Percentiles rank a stretch among this genome's conserved stretches.
Conservation (phyloP, 1,140 invertebrate genomes). For the Tribolium madens region DNA sequence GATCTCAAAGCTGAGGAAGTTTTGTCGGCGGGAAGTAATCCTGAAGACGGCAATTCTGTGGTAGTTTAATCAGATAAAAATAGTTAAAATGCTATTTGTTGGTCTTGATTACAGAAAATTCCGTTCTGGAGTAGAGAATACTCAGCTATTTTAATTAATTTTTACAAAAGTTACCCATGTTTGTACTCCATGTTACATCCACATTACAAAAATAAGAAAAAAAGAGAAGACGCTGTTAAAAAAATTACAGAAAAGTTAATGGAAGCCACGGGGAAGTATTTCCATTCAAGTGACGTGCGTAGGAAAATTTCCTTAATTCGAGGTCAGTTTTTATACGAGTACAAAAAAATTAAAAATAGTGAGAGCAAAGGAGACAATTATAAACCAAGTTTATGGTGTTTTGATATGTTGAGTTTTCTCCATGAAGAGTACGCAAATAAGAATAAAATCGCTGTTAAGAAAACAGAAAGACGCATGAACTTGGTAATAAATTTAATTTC, state of each 20-base stretch:
- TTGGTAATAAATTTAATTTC: background rate
- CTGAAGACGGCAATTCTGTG: background rate
- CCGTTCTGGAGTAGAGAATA: conserved; percentile 49
- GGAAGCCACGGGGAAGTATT: conserved; percentile 47
- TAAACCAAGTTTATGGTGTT: conserved; percentile 49
- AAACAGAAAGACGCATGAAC: background rate
- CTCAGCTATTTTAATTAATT: conserved; percentile 45
- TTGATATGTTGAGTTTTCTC: conserved; percentile 51
- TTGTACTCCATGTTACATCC: conserved; percentile 37
- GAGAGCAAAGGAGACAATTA: conserved; percentile 36
- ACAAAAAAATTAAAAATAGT: conserved; percentile 30
- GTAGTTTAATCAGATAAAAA: no score
- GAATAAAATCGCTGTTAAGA: background rate
- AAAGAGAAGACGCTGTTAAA: conserved; percentile 44
- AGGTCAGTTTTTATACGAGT: conserved; percentile 51
- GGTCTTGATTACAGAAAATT: conserved; percentile 35
- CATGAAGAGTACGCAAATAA: conserved; percentile 10
- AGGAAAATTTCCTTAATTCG: conserved; percentile 51
- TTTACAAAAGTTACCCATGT: conserved; percentile 50
- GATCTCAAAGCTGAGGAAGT: background rate
- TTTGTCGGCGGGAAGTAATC: no score
- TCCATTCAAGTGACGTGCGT: conserved; percentile 45
- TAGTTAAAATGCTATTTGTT: background rate
- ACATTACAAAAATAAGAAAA: conserved; percentile 31
- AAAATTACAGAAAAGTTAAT: conserved; percentile 47